A percentile compares a stretch with the other conserved stretches of the same genome.
Evolutionary conservation across 2,113 vertebrate species (phyloP).

Genomic region (Syrrhaptes paradoxus): DNA sequence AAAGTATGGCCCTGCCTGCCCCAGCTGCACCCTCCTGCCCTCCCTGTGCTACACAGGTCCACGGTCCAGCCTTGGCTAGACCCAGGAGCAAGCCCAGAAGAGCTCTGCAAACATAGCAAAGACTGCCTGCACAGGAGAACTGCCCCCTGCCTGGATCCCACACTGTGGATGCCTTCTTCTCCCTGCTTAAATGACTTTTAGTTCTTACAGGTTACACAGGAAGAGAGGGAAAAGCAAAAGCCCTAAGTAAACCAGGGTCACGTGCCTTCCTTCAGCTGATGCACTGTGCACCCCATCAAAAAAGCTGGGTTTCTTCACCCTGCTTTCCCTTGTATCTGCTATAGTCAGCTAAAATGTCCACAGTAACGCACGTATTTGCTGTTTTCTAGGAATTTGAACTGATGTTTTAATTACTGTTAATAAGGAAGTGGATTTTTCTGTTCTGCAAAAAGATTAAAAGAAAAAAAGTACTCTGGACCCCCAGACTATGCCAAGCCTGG

Average conservation of each 20-base stretch:
- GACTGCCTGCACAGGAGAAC: neutral
- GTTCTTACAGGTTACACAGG: neutral
- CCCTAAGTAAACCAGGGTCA: neutral
- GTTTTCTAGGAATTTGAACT: neutral
- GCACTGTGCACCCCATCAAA: neutral
- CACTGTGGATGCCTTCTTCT: neutral
- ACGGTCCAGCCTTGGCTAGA: neutral
- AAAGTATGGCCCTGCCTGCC: neutral
- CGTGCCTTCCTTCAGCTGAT: neutral
- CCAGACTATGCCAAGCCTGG: neutral
- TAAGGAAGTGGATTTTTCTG: neutral
- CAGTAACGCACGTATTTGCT: neutral
- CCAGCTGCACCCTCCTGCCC: neutral
- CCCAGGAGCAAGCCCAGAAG: neutral
- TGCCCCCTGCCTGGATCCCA: neutral
- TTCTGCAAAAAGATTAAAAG: neutral
- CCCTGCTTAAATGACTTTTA: neutral
- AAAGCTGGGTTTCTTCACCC: neutral
- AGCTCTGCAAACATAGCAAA: neutral
- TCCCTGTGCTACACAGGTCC: neutral
- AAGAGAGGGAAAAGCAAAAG: neutral
- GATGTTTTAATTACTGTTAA: neutral
- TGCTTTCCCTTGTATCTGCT: neutral
- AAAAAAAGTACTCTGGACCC: neutral
- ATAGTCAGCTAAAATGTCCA: neutral